Evolutionary conservation across 2,113 vertebrate genomes (phyloP).

Genomic region (Synchiropus splendidus): DNA sequence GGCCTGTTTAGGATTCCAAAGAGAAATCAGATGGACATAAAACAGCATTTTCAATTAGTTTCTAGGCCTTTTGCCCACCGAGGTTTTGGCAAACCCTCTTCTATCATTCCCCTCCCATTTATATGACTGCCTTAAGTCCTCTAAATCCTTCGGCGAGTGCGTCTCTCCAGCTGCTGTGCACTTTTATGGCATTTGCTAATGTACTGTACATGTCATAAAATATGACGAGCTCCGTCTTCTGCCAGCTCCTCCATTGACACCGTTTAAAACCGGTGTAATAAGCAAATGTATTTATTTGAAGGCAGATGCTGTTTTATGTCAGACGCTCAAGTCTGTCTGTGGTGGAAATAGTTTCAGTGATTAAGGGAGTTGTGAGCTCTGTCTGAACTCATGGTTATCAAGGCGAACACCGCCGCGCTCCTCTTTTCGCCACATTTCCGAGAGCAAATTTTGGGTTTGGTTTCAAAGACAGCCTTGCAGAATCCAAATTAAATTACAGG

Average conservation of each 20-base stretch:
- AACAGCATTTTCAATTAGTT: conserved; percentile 31
- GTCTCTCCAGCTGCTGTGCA: conserved; percentile 58
- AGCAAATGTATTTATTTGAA: conserved; percentile 64
- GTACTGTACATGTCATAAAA: conserved; percentile 67
- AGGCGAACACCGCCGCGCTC: too few species aligned
- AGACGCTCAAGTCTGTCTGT: conserved; percentile 49
- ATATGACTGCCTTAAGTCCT: conserved; percentile 52
- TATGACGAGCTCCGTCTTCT: conserved; percentile 55
- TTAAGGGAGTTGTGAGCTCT: background rate
- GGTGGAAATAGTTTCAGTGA: conserved; percentile 17
- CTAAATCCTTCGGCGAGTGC: conserved; percentile 50
- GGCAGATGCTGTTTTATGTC: conserved; percentile 70
- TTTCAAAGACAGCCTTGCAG: conserved; percentile 37
- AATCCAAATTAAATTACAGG: conserved; percentile 50
- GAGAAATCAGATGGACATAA: conserved; percentile 19
- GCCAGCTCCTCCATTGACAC: conserved; percentile 51
- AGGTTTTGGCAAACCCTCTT: conserved; percentile 31
- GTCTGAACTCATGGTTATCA: background rate
- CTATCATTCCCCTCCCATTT: conserved; percentile 47
- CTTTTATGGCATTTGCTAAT: conserved; percentile 64
- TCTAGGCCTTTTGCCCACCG: conserved; percentile 26
- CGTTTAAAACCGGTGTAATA: too few species aligned
- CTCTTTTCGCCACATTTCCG: conserved; percentile 4
- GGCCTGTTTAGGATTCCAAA: conserved; percentile 15
- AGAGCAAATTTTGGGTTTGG: conserved; percentile 19